Evolutionary conservation across 2,113 vertebrate genomes (phyloP).

Genomic region (Calyptommatus sinebrachiatus): DNA sequence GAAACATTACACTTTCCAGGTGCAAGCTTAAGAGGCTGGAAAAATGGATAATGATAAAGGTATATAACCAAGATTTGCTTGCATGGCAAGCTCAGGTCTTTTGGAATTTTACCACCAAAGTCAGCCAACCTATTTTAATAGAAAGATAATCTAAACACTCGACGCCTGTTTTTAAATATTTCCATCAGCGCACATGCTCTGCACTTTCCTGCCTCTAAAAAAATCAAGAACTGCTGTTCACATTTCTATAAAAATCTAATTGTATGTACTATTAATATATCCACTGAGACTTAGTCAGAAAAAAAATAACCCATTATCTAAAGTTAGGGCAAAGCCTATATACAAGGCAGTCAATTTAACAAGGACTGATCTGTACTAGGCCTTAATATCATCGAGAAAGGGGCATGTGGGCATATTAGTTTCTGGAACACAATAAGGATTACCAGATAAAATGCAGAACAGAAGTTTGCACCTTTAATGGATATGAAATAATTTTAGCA

Average conservation of each 20-base stretch:
- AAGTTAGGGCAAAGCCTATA: background rate
- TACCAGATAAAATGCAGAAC: no score
- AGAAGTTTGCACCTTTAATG: no score
- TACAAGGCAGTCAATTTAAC: background rate
- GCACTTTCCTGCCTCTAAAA: background rate
- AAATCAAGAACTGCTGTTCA: background rate
- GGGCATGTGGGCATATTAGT: no score
- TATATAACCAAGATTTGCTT: background rate
- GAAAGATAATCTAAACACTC: background rate
- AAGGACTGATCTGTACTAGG: no score
- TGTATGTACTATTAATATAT: background rate
- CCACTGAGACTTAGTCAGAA: background rate
- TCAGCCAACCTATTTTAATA: background rate
- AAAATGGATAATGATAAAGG: background rate
- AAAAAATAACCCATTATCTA: background rate
- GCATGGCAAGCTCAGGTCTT: background rate
- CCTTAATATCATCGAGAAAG: no score
- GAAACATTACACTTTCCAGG: background rate
- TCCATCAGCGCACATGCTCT: background rate
- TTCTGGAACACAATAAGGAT: no score
- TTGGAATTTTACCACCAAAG: background rate
- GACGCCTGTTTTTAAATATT: no score
- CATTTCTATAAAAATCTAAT: conserved; percentile 7
- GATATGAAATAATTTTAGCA: no score
- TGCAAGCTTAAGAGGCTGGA: background rate